Evolutionary conservation across 2,888 invertebrate species (phyloP).

Genomic region (Trichacis sp.): DNA sequence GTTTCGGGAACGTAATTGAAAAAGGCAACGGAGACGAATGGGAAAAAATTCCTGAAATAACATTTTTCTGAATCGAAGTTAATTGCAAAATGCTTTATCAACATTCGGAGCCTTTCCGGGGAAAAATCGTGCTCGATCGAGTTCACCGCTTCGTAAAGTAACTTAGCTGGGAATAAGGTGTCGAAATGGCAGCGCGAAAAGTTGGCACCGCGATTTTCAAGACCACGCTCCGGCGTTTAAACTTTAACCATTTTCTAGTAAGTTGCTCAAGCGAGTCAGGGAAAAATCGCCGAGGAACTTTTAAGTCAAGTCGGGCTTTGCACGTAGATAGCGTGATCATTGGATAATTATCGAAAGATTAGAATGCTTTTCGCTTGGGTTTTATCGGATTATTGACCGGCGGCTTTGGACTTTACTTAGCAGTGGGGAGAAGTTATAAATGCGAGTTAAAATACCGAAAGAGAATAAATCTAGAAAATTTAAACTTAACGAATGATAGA

Average conservation of each 20-base stretch:
- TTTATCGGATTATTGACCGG: constrained; percentile 16
- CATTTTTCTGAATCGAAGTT: neutral
- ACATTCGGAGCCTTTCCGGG: neutral
- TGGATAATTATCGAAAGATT: constrained; percentile 36
- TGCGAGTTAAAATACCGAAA: no score
- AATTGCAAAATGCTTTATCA: neutral
- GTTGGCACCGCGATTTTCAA: constrained; percentile 35
- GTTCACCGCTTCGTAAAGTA: constrained; percentile 9
- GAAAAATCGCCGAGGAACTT: constrained; percentile 39
- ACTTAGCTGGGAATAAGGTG: constrained; percentile 20
- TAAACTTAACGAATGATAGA: no score
- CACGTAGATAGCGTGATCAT: constrained; percentile 22
- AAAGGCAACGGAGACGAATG: no score
- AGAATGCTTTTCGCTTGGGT: constrained; percentile 21
- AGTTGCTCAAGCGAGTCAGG: constrained; percentile 29
- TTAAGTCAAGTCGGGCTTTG: constrained; percentile 12
- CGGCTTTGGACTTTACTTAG: no score
- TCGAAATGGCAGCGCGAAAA: constrained; percentile 28
- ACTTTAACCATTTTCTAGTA: constrained; percentile 44
- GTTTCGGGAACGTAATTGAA: no score
- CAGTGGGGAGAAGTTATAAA: no score
- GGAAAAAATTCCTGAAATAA: no score
- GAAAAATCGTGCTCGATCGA: constrained; percentile 1
- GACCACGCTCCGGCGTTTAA: constrained; percentile 38
- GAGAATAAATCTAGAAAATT: no score